These are phyloP conservation scores for Leptosomus discolor DNA, from an alignment of 2,113 vertebrate species.

Conservation along the genomic window DNA sequence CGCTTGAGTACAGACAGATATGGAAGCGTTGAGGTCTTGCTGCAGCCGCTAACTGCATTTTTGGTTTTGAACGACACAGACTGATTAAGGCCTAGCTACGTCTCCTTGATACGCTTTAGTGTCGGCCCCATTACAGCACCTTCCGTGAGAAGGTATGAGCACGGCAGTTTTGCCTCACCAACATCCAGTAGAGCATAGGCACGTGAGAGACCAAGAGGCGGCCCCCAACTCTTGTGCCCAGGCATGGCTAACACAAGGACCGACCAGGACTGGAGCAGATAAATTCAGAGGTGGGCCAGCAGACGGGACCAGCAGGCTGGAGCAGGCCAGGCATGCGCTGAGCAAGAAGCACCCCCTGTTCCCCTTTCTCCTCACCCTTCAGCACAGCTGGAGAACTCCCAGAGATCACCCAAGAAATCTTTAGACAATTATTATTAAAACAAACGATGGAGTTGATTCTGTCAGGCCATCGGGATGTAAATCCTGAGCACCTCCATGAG, in stretches of 20 bases:
- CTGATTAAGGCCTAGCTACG: background rate
- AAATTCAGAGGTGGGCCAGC: background rate
- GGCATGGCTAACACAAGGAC: background rate
- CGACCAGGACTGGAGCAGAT: background rate
- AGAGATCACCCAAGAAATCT: background rate
- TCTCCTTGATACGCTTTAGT: background rate
- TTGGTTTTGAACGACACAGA: background rate
- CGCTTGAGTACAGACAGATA: too few relatives aligned
- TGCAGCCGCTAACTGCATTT: background rate
- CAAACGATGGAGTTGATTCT: background rate
- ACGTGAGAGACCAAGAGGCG: background rate
- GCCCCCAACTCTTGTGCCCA: too few relatives aligned
- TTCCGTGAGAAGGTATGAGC: background rate
- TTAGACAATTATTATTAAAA: background rate
- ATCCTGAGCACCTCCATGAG: background rate
- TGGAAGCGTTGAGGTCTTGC: background rate
- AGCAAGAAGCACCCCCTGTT: background rate
- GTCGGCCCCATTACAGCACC: background rate
- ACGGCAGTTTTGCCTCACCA: background rate
- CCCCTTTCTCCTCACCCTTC: background rate
- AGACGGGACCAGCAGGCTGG: background rate
- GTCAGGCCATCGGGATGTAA: background rate
- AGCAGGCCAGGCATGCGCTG: accelerated
- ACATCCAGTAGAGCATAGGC: background rate
- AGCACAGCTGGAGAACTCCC: background rate